phyloP scores from a whole-genome alignment of 2,113 vertebrate species.

The Australoheros scitulus region DNA sequence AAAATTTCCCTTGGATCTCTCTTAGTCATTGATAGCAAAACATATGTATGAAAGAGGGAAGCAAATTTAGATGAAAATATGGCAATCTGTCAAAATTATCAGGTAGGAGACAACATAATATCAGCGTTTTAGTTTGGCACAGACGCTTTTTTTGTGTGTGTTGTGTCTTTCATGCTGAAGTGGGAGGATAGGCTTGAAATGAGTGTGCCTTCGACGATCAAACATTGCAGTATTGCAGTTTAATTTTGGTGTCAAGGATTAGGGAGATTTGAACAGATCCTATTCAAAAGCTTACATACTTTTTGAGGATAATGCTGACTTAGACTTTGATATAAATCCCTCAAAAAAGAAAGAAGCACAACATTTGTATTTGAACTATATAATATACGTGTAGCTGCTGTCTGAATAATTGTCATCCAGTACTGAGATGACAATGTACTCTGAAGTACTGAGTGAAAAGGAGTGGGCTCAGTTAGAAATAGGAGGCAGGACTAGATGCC shows the following conservation, averaged over 20 bases:
- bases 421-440: not conserved
- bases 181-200: conserved; percentile 41
- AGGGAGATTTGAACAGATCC: conserved; percentile 58
- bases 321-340: conserved; percentile 64
- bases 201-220: conserved; percentile 51
- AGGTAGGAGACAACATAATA: not conserved
- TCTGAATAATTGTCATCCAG: conserved; percentile 16
- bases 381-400: conserved; percentile 10
- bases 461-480: not conserved
- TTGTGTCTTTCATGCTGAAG: conserved; percentile 21
- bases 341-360: conserved; percentile 25
- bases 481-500: not conserved
- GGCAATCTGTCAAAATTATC: not conserved
- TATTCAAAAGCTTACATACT: conserved; percentile 55
- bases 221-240: conserved; percentile 44
- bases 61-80: not conserved
- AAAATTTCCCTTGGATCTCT: not conserved
- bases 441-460: not conserved
- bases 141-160: not conserved
- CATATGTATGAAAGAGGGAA: not conserved
- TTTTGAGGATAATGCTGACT: conserved; percentile 60
- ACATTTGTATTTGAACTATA: conserved; percentile 31
- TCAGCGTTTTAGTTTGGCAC: not conserved
- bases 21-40: not conserved
- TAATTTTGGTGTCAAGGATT: conserved; percentile 70